Evolutionary conservation across 2,797 vertebrate species (phyloP).

Genomic region (Selene dorsalis): DNA sequence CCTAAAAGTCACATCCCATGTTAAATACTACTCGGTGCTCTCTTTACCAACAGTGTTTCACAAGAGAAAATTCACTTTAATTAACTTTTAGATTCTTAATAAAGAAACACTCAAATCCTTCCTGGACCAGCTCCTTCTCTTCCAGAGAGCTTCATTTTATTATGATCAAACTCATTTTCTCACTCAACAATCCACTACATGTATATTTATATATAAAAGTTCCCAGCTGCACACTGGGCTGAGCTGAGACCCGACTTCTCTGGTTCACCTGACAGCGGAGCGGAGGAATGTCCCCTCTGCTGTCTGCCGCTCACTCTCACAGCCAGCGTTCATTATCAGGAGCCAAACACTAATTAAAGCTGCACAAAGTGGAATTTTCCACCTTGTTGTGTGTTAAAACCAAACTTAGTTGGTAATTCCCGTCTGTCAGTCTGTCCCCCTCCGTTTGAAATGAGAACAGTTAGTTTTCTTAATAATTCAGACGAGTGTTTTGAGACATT

Average conservation of each 20-base stretch:
- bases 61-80: not conserved
- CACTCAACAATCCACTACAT: not conserved
- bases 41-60: constrained; percentile 6
- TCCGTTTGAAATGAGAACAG: constrained; percentile 39
- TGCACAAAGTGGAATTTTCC: constrained; percentile 30
- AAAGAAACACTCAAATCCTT: constrained; percentile 2
- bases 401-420: constrained; percentile 33
- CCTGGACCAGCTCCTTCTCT: not conserved
- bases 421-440: constrained; percentile 36
- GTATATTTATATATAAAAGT: constrained; percentile 12
- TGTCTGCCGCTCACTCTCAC: constrained; percentile 37
- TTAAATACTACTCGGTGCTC: not conserved
- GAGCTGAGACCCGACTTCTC: constrained; percentile 36
- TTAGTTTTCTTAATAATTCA: constrained; percentile 60
- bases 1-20: not conserved
- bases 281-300: constrained; percentile 7
- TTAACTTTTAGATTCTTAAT: not conserved
- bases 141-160: not conserved
- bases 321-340: constrained; percentile 30
- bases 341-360: constrained; percentile 55
- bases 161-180: constrained; percentile 14
- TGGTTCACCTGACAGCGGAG: constrained; percentile 26
- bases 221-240: not conserved
- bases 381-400: constrained; percentile 24
- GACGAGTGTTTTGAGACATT: constrained; percentile 49